phyloP scores from a whole-genome alignment of 2,113 vertebrate genomes.

The Benitochromis conjunctus region DNA sequence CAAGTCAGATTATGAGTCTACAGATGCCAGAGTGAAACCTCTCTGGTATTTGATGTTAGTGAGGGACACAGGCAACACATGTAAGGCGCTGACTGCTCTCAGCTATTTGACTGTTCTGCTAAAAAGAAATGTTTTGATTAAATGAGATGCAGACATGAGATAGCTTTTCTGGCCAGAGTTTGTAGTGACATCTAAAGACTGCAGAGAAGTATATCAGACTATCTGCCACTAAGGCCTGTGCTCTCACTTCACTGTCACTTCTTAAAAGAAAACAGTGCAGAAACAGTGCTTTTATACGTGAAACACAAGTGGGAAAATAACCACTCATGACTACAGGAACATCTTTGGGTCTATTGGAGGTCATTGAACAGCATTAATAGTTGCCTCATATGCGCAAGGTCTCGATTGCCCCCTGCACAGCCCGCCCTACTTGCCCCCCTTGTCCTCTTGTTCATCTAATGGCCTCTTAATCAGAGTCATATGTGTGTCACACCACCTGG shows the following conservation, averaged over 20 bases:
- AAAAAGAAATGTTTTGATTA: conserved; percentile 8
- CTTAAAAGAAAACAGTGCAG: neutral
- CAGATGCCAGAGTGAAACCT: neutral
- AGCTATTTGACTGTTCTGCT: neutral
- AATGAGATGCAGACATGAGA: neutral
- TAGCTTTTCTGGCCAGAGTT: neutral
- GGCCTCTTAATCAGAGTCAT: conserved; percentile 68
- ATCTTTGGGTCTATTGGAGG: neutral
- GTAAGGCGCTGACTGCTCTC: neutral
- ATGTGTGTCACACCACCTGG: conserved; percentile 73
- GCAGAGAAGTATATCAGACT: neutral
- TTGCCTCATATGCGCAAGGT: conserved; percentile 38
- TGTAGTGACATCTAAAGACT: neutral
- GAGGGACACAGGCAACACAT: neutral
- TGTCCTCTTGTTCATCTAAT: conserved; percentile 29
- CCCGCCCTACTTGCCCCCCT: neutral
- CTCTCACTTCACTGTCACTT: neutral
- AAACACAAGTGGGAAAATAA: neutral
- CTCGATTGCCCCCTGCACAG: conserved; percentile 17
- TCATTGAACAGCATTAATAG: conserved; percentile 19
- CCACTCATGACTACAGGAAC: neutral
- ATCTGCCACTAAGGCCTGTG: neutral
- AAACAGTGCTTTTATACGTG: neutral
- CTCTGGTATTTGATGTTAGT: conserved; percentile 19
- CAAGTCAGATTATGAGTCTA: conserved; percentile 18